phyloP scores from a whole-genome alignment of 1,140 invertebrate species.

The Hyposmocoma kahamanoa region DNA sequence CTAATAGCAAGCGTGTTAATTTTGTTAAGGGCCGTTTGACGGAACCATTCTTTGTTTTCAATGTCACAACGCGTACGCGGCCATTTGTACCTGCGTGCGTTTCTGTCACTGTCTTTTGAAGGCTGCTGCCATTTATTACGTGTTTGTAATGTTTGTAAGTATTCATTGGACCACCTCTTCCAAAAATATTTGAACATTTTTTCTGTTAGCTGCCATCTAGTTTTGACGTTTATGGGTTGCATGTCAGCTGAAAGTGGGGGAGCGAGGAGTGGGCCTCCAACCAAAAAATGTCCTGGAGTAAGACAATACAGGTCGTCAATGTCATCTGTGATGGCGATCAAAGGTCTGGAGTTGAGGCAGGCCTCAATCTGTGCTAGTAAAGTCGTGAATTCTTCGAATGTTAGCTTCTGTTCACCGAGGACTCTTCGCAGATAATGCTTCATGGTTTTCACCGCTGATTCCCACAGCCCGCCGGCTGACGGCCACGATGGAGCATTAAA shows the following conservation, averaged over 20 bases:
- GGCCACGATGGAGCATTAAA: no score
- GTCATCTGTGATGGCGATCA: conserved; percentile 12
- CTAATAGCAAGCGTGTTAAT: conserved; percentile 5
- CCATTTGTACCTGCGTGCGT: conserved; percentile 34
- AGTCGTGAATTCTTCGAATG: conserved; percentile 22
- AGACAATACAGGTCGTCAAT: conserved; percentile 20
- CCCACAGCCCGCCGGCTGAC: no score
- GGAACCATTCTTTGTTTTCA: conserved; percentile 22
- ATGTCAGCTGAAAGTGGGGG: conserved; percentile 13
- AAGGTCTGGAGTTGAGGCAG: conserved; percentile 12
- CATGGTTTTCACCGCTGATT: background rate
- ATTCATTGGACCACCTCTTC: conserved; percentile 28
- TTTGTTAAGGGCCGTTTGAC: conserved; percentile 13
- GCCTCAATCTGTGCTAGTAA: conserved; percentile 24
- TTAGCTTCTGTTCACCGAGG: conserved; percentile 16
- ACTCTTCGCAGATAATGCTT: conserved; percentile 8
- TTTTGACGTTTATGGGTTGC: conserved; percentile 13
- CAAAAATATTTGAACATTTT: conserved; percentile 20
- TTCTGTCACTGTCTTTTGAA: conserved; percentile 16
- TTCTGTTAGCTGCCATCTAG: conserved; percentile 9
- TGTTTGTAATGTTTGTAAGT: conserved; percentile 22
- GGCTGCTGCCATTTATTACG: conserved; percentile 18
- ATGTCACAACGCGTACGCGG: conserved; percentile 29
- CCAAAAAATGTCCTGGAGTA: conserved; percentile 11
- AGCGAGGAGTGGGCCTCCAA: conserved; percentile 9